A percentile compares a stretch with the other conserved stretches of the same genome.
Conservation (phyloP, 2,888 invertebrate genomes). For the Aromia moschata region DNA sequence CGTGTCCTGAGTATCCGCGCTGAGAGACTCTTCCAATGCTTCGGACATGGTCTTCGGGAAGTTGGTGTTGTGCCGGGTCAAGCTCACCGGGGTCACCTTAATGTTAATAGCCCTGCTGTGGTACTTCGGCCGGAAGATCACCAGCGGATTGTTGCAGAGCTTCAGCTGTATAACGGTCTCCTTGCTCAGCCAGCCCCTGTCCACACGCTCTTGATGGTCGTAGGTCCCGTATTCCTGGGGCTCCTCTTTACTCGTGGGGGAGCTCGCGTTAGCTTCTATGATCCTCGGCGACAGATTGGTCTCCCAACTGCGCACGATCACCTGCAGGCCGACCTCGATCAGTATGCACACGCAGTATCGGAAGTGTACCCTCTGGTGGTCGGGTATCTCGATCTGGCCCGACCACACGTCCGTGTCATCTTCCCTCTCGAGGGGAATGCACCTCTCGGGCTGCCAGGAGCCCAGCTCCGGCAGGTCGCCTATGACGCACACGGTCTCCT, state of each 20-base stretch:
- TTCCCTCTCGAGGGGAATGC: slow-evolving; percentile 66
- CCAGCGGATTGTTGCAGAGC: slow-evolving; percentile 81
- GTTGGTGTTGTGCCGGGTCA: slow-evolving; percentile 51
- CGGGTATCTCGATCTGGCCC: slow-evolving; percentile 71
- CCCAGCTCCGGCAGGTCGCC: slow-evolving; percentile 77
- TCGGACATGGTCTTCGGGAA: slow-evolving; percentile 57
- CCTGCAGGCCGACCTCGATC: slow-evolving; percentile 68
- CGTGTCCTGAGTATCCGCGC: slow-evolving; percentile 71
- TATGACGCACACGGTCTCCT: slow-evolving; percentile 75
- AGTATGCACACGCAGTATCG: slow-evolving; percentile 81
- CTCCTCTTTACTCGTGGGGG: slow-evolving; percentile 51
- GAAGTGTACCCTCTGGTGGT: slow-evolving; percentile 73
- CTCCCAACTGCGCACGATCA: slow-evolving; percentile 83
- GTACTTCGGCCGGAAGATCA: slow-evolving; percentile 78
- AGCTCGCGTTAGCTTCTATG: slow-evolving; percentile 61
- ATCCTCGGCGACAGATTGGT: slow-evolving; percentile 75
- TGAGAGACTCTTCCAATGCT: slow-evolving; percentile 70
- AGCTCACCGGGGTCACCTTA: slow-evolving; percentile 66
- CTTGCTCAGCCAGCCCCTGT: slow-evolving; percentile 85
- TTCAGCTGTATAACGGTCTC: slow-evolving; percentile 88
- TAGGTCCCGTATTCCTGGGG: slow-evolving; percentile 76
- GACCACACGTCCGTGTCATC: slow-evolving; percentile 70
- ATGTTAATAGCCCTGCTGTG: slow-evolving; percentile 74
- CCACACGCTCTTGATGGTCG: slow-evolving; percentile 68
- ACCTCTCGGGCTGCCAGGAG: slow-evolving; percentile 73